phyloP scores from a whole-genome alignment of 2,113 vertebrate genomes.

The Peromyscus californicus region DNA sequence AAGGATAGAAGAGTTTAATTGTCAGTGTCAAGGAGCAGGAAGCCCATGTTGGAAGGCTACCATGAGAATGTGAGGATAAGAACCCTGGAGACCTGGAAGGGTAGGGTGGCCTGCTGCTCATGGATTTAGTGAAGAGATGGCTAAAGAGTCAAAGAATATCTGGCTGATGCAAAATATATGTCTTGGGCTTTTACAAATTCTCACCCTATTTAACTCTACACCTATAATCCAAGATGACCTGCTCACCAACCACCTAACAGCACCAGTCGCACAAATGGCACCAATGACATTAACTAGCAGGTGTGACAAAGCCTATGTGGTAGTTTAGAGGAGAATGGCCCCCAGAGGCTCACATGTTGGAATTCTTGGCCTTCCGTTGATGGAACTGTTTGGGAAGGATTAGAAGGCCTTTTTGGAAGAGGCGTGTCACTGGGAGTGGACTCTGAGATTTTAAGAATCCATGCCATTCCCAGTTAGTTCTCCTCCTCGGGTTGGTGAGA shows the following conservation, averaged over 20 bases:
- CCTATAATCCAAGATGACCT: neutral
- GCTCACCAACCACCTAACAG: neutral
- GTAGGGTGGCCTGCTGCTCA: neutral
- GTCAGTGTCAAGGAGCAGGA: neutral
- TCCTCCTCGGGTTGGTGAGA: neutral
- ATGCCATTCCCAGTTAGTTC: neutral
- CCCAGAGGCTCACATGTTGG: neutral
- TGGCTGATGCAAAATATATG: neutral
- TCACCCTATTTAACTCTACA: neutral
- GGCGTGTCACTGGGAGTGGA: neutral
- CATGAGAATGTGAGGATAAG: neutral
- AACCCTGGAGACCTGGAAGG: neutral
- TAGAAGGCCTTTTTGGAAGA: neutral
- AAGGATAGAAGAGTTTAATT: neutral
- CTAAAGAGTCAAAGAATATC: neutral
- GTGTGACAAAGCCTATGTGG: neutral
- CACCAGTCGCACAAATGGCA: neutral
- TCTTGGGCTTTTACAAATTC: neutral
- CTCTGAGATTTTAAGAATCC: neutral
- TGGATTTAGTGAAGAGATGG: neutral
- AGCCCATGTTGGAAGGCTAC: neutral
- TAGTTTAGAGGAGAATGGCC: neutral
- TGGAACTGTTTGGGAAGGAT: neutral
- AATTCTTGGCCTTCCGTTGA: neutral
- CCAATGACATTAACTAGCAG: neutral